Percentiles rank a stretch among this genome's conserved stretches.
phyloP scores from a whole-genome alignment of 2,797 vertebrate species.

The Bovichtus diacanthus region DNA sequence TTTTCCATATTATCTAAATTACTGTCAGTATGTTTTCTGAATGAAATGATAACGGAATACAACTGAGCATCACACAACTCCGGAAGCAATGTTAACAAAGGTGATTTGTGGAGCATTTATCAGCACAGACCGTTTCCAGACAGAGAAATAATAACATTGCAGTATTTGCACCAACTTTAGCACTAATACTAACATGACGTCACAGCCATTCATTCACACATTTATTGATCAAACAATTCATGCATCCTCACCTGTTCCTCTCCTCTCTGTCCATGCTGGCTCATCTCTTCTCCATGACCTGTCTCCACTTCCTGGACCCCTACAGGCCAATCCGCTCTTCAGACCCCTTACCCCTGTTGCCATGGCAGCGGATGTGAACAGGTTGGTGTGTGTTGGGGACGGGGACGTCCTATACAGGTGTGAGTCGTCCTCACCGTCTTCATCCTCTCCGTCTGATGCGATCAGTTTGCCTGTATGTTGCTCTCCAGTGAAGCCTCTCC shows the following conservation, averaged over 20 bases:
- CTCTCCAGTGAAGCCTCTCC: conserved; percentile 75
- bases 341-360: conserved; percentile 85
- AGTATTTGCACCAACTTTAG: conserved; percentile 3
- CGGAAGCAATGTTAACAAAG: background rate
- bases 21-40: conserved; percentile 28
- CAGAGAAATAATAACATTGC: conserved; percentile 17
- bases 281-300: conserved; percentile 87
- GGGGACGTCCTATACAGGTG: conserved; percentile 58
- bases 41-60: conserved; percentile 23
- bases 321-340: conserved; percentile 73
- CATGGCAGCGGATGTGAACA: conserved; percentile 92
- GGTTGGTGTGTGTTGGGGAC: conserved; percentile 88
- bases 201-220: conserved; percentile 8
- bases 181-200: background rate
- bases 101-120: conserved; percentile 10
- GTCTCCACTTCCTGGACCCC: conserved; percentile 85
- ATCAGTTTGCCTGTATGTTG: conserved; percentile 59
- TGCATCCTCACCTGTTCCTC: conserved; percentile 87
- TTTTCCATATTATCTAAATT: conserved; percentile 37
- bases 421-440: conserved; percentile 65
- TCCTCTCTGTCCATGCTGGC: conserved; percentile 86
- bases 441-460: conserved; percentile 78
- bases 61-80: conserved; percentile 12
- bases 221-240: conserved; percentile 25
- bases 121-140: background rate